Base-by-base conservation (phyloP, 1,140 invertebrate species). In the Nomia melanderi region DNA sequence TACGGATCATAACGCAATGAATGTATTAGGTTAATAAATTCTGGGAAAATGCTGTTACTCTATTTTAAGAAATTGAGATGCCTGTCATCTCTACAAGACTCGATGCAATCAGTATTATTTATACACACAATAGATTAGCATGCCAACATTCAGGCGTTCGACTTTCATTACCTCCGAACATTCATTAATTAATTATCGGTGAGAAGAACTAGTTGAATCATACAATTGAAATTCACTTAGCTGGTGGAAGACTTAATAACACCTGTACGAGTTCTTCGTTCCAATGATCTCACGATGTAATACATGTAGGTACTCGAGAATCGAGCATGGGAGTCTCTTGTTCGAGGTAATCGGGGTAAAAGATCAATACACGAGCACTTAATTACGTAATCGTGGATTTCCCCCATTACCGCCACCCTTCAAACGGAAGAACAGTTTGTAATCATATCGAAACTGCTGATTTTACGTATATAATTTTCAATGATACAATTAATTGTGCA, bases 321-420 rank as follows among this genome's bases (percentile, higher is more conserved):
- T 12, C 20, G 63, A 33, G 56, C 17, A 62, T 70, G 44, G 54
- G 47, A 56, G 23, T 53, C 33, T 60, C 36, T 79, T 79, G 31
- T 36, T 64, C 39, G 36, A 50, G 9, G 57, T 17, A 29, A 41
- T 56, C 71, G 14, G 41, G 44, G 23, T 75, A 50, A 69, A 75
- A 75, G 41, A 80, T 67, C 31, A 65, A 25, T 29, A 2, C 12
- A 47, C 64, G n/a, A 44, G 63, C 60, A 47, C 6, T 54, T 50
- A 14, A 39, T 4, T 54, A 12, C n/a, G 1, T 33, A 50, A 67
- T 9, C 6, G 17, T 14, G 31, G 23, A 50, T 79, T 70, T 80
- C 64, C 59, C 31, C 5, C 25, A 59, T 59, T 67, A 59, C 25
- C 23, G 5, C 17, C 2, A 69, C 20, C 20, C 39, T 11, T 17